Evolutionary conservation across 2,888 invertebrate species (phyloP).

Genomic region (Sarcophaga caerulescens): DNA sequence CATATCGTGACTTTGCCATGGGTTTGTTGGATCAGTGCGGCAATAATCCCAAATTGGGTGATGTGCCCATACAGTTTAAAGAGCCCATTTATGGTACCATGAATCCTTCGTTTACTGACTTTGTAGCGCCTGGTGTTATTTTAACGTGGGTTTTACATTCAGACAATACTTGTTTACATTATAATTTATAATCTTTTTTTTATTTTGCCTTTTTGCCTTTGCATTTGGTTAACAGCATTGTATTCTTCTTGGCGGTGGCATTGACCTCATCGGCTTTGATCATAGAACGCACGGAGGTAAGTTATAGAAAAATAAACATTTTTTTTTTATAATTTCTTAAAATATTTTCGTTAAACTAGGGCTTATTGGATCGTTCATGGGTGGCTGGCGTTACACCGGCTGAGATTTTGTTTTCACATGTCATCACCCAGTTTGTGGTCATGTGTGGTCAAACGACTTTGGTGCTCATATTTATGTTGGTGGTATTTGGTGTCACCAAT

Average conservation of each 20-base stretch:
- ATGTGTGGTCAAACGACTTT: conserved; percentile 96
- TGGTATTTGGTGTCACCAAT: conserved; percentile 94
- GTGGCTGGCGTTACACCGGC: conserved; percentile 95
- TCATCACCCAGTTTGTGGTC: conserved; percentile 96
- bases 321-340: background rate
- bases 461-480: conserved; percentile 94
- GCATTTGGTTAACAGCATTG: conserved; percentile 85
- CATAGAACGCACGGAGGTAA: conserved; percentile 91
- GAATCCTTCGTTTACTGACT: conserved; percentile 96
- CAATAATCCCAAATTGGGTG: conserved; percentile 92
- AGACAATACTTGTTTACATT: too few species aligned
- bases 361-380: conserved; percentile 94
- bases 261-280: conserved; percentile 95
- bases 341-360: conserved; percentile 77
- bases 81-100: conserved; percentile 93
- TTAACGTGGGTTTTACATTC: conserved; percentile 87
- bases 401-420: conserved; percentile 96
- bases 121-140: conserved; percentile 97
- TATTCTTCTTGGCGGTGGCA: conserved; percentile 97
- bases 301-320: conserved; percentile 28
- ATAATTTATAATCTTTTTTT: background rate
- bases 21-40: conserved; percentile 87
- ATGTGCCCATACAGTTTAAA: conserved; percentile 93
- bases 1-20: conserved; percentile 92
- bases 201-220: background rate